A percentile compares a stretch with the other conserved stretches of the same genome.
Evolutionary conservation across 2,888 invertebrate species (phyloP).

Genomic region (Cephus rjabovi): DNA sequence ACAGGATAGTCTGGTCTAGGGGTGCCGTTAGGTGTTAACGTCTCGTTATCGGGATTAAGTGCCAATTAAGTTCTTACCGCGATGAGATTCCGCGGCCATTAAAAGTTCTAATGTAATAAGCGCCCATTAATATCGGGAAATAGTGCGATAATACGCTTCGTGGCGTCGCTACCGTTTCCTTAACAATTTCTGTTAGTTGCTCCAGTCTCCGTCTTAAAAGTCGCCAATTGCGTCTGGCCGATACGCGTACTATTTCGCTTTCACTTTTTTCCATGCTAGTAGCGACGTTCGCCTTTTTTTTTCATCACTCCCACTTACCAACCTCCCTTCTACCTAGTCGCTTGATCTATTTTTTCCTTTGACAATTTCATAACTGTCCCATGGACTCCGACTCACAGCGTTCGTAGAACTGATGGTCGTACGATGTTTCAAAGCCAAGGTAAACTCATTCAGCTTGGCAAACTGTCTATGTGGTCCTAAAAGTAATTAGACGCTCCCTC

Average conservation of each 20-base stretch:
- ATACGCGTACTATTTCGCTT: not conserved
- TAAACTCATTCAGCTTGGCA: not conserved
- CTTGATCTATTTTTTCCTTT: not conserved
- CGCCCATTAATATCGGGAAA: conserved; percentile 38
- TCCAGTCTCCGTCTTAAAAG: not conserved
- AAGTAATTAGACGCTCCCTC: not conserved
- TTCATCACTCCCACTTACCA: not conserved
- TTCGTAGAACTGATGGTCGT: not conserved
- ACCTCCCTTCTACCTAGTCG: not conserved
- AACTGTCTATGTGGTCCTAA: not conserved
- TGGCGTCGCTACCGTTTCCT: not conserved
- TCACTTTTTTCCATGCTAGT: not conserved
- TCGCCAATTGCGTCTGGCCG: too few species aligned
- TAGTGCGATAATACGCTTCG: not conserved
- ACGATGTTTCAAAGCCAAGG: not conserved
- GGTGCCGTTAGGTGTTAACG: conserved; percentile 40
- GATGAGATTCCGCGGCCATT: conserved; percentile 46
- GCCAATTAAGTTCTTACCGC: conserved; percentile 55
- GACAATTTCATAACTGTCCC: not conserved
- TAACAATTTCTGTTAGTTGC: not conserved
- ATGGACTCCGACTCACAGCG: not conserved
- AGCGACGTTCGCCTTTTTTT: not conserved
- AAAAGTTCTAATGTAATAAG: conserved; percentile 56
- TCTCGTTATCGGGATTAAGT: conserved; percentile 55
- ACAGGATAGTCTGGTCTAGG: not conserved